Base-by-base conservation (phyloP, 2,113 vertebrate species). In the Motacilla tschutschensis region DNA sequence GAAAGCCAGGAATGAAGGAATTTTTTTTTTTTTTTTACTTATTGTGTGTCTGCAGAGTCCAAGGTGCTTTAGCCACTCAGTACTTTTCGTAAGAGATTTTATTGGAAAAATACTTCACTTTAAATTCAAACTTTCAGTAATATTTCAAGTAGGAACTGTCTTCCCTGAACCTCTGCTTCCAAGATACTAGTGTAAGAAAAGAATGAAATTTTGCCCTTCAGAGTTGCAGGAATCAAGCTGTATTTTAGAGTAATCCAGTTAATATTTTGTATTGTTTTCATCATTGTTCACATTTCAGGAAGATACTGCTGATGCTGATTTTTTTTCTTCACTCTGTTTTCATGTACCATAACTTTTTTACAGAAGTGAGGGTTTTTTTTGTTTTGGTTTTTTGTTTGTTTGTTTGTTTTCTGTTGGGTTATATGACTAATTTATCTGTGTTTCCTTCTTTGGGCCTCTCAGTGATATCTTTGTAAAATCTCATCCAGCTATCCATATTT, bases 401-500 rank as follows among this genome's bases (percentile, higher is more conserved):
- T 44, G 38, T 35, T 66, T 29, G 26, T 63, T 53, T 87, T 76
- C 59, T 79, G 2, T 65, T 79, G 47, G 12, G 29, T 50, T 85
- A 3, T 65, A 1, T 31, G 41, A 70, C 28, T 85, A 62, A 74
- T 81, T 50, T 78, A 35, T 59, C 10, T 11, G 2, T 71, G 41
- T 85, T 94, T 87, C 25, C 74, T 60, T 98, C 98, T 55, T 98
- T 72, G 98, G 97, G 97, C 86, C 96, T 50, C 96, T 97, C 54
- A 87, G 89, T 12, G 97, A 95, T 98, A 95, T 22, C 97, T 5
- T 96, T 98, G 89, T 98, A 97, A n/a, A 98, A 97, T 91, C 17
- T 99, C 85, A 96, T 98, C 44, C 98, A 95, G 97, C 96, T 33
- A 51, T 94, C 26, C 97, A 70, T 98, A 96, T 91, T 98, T 98